Base-by-base conservation (phyloP, 2,797 vertebrate genomes). In the Pangasius larnaudii region DNA sequence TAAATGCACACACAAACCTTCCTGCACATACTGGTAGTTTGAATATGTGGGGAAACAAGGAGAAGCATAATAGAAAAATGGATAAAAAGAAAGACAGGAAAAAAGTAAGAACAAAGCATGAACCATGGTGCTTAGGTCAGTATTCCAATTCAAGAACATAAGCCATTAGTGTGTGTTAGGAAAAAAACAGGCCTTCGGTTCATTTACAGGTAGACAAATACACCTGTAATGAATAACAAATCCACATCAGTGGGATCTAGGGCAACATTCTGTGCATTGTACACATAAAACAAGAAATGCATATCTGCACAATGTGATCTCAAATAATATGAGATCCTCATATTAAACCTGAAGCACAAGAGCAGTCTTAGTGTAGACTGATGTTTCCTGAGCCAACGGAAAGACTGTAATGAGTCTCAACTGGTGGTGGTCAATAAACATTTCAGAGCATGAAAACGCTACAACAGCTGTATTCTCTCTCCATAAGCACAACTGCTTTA, bases 401-500 rank as follows among this genome's bases (percentile, higher is more conserved):
- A 85, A 63, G 16, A n/a, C 58, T 74, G 16, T 53, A 85, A 85
- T 39, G 87, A 81, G 53, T 74, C 75, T 72, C 42, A 42, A 58
- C 74, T 72, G 39, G 22, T 85, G 53, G 65, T 59, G n/a, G 49
- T 85, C 82, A 85, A 51, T 67, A 83, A 72, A 83, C 30, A 86
- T 86, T 86, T 39, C 30, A 89, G 27, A 67, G 51, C 24, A 39
- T 67, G 77, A 51, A 86, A 89, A 86, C 27, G n/a, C 69, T 86
- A 75, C 33, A 88, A 82, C 85, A 75, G 71, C 79, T 58, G 69
- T 53, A 75, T 75, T 72, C 14, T 81, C 80, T 80, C 39, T 49
- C n/a, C 8, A 51, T 14, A 49, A 36, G 65, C 30, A 85, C 56
- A 81, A 82, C 13, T 89, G 51, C 88, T 89, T 89, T 86, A 89